Percentiles rank a stretch among this genome's conserved stretches.
Conservation (phyloP, 2,797 vertebrate species). For the Peromyscus nudipes region DNA sequence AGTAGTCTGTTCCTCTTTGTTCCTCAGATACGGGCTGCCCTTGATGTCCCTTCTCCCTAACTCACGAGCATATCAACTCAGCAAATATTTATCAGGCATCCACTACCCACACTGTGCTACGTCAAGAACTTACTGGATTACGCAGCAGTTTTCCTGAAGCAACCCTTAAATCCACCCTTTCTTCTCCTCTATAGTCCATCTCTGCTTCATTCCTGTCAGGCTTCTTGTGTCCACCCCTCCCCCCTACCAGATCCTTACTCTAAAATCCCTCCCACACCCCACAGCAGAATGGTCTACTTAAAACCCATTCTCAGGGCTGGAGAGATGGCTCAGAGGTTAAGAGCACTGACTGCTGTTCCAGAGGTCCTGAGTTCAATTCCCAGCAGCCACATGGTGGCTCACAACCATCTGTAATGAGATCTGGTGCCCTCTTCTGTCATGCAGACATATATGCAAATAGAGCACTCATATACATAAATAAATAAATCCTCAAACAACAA, state of each 20-base stretch:
- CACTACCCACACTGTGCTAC: background rate
- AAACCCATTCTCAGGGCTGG: background rate
- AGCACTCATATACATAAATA: background rate
- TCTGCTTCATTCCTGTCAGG: background rate
- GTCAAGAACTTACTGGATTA: conserved; percentile 3
- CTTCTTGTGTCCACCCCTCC: background rate
- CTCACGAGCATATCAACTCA: conserved; percentile 27
- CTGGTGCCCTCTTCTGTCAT: background rate
- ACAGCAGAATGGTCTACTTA: conserved; percentile 1
- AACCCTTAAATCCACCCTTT: background rate
- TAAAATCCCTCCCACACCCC: background rate
- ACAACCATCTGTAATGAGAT: background rate
- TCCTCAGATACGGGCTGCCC: background rate
- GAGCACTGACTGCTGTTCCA: background rate
- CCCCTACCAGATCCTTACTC: background rate
- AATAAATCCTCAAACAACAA: background rate
- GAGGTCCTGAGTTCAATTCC: background rate
- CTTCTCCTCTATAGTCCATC: background rate
- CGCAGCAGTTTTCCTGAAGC: conserved; percentile 38
- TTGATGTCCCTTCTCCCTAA: conserved; percentile 18
- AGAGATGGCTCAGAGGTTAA: background rate
- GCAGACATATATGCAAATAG: background rate
- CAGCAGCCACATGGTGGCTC: background rate
- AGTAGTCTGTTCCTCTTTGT: background rate
- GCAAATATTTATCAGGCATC: conserved; percentile 63